Conservation (phyloP, 1,140 invertebrate species). For the Hermetia illucens region DNA sequence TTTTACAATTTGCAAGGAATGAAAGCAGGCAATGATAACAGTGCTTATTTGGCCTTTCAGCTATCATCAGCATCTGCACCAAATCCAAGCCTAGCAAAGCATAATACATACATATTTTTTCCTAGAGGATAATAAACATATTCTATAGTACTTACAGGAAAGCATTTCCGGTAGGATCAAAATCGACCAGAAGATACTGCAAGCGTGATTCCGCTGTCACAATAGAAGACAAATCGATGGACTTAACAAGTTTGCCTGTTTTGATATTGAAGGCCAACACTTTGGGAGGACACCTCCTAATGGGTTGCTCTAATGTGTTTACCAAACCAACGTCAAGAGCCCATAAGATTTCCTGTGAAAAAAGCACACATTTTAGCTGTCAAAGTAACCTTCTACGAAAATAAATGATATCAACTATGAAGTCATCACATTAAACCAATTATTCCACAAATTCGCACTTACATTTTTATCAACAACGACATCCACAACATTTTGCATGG, state of each 20-base stretch:
- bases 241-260: conserved; percentile 42
- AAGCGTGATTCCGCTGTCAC: conserved; percentile 38
- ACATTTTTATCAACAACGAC: conserved; percentile 37
- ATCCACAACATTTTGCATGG: conserved; percentile 45
- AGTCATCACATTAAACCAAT: too few species aligned
- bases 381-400: too few species aligned
- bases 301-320: conserved; percentile 45
- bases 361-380: conserved; percentile 2
- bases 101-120: too few species aligned
- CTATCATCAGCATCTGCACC: too few species aligned
- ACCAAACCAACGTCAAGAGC: conserved; percentile 49
- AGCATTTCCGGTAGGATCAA: conserved; percentile 24
- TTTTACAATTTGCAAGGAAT: too few species aligned
- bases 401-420: too few species aligned
- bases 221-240: conserved; percentile 39
- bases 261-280: conserved; percentile 45
- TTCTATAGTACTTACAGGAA: conserved; percentile 21
- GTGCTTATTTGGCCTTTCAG: too few species aligned
- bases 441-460: conserved; percentile 11
- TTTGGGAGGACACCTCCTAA: conserved; percentile 47
- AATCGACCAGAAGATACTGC: conserved; percentile 44
- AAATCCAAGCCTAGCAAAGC: too few species aligned
- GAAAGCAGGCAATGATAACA: too few species aligned
- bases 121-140: too few species aligned
- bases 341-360: conserved; percentile 45